phyloP scores from a whole-genome alignment of 2,888 invertebrate genomes.

The Eudasyphora cyanicolor region DNA sequence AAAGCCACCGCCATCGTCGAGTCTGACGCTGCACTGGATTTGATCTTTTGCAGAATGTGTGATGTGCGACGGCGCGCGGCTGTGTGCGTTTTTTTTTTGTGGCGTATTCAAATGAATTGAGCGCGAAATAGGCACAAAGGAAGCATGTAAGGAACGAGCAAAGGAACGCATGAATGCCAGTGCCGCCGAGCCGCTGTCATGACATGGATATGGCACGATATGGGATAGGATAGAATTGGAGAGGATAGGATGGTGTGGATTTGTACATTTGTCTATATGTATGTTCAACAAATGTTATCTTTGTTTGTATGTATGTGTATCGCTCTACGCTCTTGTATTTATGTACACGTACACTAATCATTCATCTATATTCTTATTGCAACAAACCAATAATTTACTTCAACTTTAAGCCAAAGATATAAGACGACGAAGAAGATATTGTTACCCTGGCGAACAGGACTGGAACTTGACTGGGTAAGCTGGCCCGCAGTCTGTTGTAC shows the following conservation, averaged over 20 bases:
- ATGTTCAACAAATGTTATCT: constrained; percentile 5
- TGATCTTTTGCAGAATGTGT: constrained; percentile 20
- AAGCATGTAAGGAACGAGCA: background rate
- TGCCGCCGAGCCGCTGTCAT: background rate
- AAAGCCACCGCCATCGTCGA: constrained; percentile 16
- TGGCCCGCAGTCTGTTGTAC: background rate
- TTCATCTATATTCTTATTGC: constrained; percentile 29
- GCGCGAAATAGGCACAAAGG: background rate
- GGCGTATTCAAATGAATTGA: constrained; percentile 27
- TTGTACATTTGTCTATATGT: background rate
- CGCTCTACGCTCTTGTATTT: background rate
- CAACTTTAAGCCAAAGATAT: constrained; percentile 4
- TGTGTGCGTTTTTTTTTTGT: background rate
- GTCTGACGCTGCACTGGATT: constrained; percentile 14
- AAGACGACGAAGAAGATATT: background rate
- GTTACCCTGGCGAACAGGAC: background rate
- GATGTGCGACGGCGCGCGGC: background rate
- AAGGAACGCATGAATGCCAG: background rate
- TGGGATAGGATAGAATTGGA: constrained; percentile 7
- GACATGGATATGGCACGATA: constrained; percentile 27
- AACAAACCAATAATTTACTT: constrained; percentile 42
- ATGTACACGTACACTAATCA: constrained; percentile 1
- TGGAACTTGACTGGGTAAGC: background rate
- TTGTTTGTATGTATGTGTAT: background rate
- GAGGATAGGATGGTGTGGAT: background rate